These are phyloP conservation scores for Ceyx margarethae DNA, from an alignment of 2,113 vertebrate species.

Conservation along the genomic window DNA sequence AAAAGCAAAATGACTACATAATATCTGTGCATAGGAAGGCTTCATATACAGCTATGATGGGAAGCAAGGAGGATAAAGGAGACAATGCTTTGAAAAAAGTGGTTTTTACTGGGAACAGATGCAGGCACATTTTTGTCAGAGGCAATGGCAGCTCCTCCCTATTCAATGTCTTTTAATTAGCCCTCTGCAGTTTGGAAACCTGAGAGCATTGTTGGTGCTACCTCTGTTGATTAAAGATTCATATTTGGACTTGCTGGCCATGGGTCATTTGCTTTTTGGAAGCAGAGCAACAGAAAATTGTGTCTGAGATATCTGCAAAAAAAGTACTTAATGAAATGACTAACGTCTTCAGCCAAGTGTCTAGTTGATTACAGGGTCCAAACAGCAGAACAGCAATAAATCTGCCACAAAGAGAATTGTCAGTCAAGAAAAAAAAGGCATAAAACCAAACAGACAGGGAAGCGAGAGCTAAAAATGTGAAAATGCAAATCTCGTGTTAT, in stretches of 20 bases:
- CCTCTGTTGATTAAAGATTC: constrained; percentile 65
- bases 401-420: constrained; percentile 48
- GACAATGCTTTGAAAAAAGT: background rate
- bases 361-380: constrained; percentile 44
- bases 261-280: constrained; percentile 59
- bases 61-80: background rate
- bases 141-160: background rate
- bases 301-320: constrained; percentile 21
- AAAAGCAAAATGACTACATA: background rate
- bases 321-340: constrained; percentile 54
- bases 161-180: constrained; percentile 47
- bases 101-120: constrained; percentile 13
- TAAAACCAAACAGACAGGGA: constrained; percentile 51
- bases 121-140: constrained; percentile 3
- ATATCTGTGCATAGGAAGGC: background rate
- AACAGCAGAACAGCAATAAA: constrained; percentile 48
- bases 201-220: constrained; percentile 20
- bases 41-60: background rate
- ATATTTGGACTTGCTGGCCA: constrained; percentile 45
- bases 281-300: constrained; percentile 43
- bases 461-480: constrained; percentile 46
- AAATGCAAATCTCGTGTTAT: constrained; percentile 58
- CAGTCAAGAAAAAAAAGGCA: constrained; percentile 40
- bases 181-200: constrained; percentile 28
- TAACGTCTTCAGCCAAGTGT: constrained; percentile 45